Base-by-base conservation (phyloP, 2,113 vertebrate genomes). In the Calyptommatus sinebrachiatus region DNA sequence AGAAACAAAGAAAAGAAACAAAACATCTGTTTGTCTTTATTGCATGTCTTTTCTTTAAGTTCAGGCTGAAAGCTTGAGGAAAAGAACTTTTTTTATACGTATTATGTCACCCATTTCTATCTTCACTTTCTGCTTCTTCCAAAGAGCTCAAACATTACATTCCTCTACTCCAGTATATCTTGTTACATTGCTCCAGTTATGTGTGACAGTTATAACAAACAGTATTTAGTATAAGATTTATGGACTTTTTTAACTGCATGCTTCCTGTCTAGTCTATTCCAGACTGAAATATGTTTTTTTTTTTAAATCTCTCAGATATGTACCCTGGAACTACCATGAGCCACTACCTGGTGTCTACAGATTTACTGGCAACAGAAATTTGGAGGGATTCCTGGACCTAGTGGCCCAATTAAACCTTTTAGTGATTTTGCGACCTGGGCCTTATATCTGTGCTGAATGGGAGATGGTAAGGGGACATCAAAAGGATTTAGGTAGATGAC, bases 381-480 rank as follows among this genome's bases (percentile, higher is more conserved):
- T 99, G 81, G 94, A 95, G 89, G 92, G 95, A 76, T 99, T 99
- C 89, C 92, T 99, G 90, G 91, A 95, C 81, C 89, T 99, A 86
- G 96, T 97, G 66, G 95, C 96, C 50, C 88, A 96, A 87, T 95
- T 96, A 0, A 96, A 96, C 22, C 94, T 99, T 16, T 93, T 98
- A 85, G 98, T 99, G 83, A 98, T 99, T 84, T 93, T 99, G 86
- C 96, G 98, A 5, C 98, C 98, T 0, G 98, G 98, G 72, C 98
- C 98, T 7, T 99, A 99, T 91, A 99, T 99, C 94, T 99, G 98
- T 91, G 97, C 98, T 0, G 98, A 99, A 85, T 99, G 98, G 98
- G 98, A 99, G 81, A 99, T 99, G 98, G 98, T 99, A 85, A 96
- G 92, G n/a, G 77, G 85, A 73, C 46, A 67, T 11, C 24, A 80